These are phyloP conservation scores for Rhagonycha fulva DNA, from an alignment of 2,888 invertebrate genomes.

Conservation along the genomic window DNA sequence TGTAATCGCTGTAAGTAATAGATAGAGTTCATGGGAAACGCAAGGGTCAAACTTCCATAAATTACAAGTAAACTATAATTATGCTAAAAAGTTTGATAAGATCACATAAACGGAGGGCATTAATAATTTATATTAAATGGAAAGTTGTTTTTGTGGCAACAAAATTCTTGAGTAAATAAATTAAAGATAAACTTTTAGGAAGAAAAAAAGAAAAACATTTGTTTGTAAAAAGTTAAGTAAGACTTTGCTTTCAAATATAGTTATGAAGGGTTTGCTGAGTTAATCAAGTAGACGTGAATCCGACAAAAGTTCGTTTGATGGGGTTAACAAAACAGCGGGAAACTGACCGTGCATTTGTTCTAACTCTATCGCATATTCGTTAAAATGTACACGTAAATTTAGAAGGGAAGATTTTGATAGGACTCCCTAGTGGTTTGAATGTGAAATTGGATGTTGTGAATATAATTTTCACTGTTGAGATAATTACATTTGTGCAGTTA, in stretches of 20 bases:
- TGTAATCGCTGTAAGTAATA: constrained; percentile 25
- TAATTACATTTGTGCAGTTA: constrained; percentile 31
- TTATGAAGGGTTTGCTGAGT: constrained; percentile 11
- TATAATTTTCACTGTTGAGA: constrained; percentile 30
- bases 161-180: not conserved
- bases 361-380: constrained; percentile 17
- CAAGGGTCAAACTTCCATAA: constrained; percentile 18
- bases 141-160: not conserved
- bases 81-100: constrained; percentile 20
- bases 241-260: constrained; percentile 1
- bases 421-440: constrained; percentile 29
- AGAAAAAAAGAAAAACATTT: not conserved
- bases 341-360: constrained; percentile 19
- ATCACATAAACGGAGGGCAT: not conserved
- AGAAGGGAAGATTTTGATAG: constrained; percentile 32
- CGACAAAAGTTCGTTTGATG: constrained; percentile 17
- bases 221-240: not conserved
- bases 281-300: constrained; percentile 13
- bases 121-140: not conserved
- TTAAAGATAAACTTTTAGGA: not conserved
- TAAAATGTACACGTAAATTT: constrained; percentile 29
- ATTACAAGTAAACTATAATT: constrained; percentile 24
- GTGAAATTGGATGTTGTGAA: constrained; percentile 32
- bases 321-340: constrained; percentile 22
- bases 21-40: constrained; percentile 9